These are phyloP conservation scores for Butorides virescens DNA, from an alignment of 2,113 vertebrate species.

Conservation along the genomic window DNA sequence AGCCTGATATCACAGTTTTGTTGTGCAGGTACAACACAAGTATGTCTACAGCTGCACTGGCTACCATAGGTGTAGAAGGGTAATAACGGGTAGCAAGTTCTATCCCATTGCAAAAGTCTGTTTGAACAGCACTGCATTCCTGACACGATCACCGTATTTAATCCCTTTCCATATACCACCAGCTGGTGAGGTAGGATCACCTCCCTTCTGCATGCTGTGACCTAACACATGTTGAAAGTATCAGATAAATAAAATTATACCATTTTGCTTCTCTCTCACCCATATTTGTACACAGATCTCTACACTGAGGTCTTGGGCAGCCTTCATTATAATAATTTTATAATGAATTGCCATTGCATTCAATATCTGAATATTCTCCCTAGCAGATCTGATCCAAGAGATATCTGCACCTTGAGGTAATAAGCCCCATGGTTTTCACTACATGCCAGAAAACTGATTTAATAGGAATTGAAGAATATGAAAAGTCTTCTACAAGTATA, in stretches of 20 bases:
- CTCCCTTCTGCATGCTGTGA: neutral
- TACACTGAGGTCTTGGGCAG: neutral
- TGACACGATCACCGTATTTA: neutral
- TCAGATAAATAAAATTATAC: neutral
- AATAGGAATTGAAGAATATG: neutral
- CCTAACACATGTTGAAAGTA: neutral
- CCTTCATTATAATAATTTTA: neutral
- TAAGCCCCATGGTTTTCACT: neutral
- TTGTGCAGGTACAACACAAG: accelerated
- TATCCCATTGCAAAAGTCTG: neutral
- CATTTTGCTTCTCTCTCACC: neutral
- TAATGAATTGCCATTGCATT: neutral
- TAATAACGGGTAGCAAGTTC: neutral
- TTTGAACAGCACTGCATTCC: neutral
- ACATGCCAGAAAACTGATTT: neutral
- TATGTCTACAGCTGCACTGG: neutral
- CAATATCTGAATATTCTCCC: neutral
- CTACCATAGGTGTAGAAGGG: neutral
- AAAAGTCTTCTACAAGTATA: neutral
- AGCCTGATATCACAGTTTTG: neutral
- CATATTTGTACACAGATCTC: neutral
- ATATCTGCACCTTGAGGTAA: neutral
- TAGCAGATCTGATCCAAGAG: neutral
- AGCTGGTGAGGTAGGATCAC: neutral
- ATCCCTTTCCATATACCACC: neutral